A percentile compares a stretch with the other conserved stretches of the same genome.
These are phyloP conservation scores for Cyclophora punctaria DNA, from an alignment of 2,888 invertebrate genomes.

Conservation along the genomic window DNA sequence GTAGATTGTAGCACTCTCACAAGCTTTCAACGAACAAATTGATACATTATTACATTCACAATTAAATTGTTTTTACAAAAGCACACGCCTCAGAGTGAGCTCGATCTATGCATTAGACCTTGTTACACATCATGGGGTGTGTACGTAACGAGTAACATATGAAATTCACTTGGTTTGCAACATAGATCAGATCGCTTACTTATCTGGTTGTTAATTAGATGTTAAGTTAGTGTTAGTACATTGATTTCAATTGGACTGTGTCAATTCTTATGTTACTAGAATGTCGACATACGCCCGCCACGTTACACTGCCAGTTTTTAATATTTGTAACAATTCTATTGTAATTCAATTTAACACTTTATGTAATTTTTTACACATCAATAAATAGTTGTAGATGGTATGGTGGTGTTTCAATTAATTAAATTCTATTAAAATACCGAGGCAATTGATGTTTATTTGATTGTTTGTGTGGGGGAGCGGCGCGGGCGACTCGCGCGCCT, in stretches of 20 bases:
- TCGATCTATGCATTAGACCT: slow-evolving; percentile 65
- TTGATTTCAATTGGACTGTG: slow-evolving; percentile 75
- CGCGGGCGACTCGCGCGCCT: slow-evolving; percentile 19
- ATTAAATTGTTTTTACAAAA: slow-evolving; percentile 31
- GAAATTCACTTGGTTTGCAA: slow-evolving; percentile 50
- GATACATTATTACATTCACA: slow-evolving; percentile 25
- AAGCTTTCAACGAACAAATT: slow-evolving; percentile 36
- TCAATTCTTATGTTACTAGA: slow-evolving; percentile 80
- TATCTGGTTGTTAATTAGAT: slow-evolving; percentile 28
- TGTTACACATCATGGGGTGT: slow-evolving; percentile 60
- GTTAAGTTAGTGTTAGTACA: slow-evolving; percentile 53
- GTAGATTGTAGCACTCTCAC: slow-evolving; percentile 39
- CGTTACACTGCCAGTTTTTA: slow-evolving; percentile 58
- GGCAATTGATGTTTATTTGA: slow-evolving; percentile 57
- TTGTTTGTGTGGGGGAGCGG: slow-evolving; percentile 40
- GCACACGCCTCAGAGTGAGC: slow-evolving; percentile 51
- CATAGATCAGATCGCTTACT: slow-evolving; percentile 51
- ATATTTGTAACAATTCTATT: slow-evolving; percentile 34
- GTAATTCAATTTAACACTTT: slow-evolving; percentile 49
- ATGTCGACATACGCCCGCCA: slow-evolving; percentile 76
- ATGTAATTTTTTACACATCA: slow-evolving; percentile 62
- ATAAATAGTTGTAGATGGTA: slow-evolving; percentile 67
- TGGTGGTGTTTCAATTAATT: slow-evolving; percentile 68
- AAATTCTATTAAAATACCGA: slow-evolving; percentile 65
- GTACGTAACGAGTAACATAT: slow-evolving; percentile 38